Base-by-base conservation (phyloP, 2,113 vertebrate species). In the Channa maculata region DNA sequence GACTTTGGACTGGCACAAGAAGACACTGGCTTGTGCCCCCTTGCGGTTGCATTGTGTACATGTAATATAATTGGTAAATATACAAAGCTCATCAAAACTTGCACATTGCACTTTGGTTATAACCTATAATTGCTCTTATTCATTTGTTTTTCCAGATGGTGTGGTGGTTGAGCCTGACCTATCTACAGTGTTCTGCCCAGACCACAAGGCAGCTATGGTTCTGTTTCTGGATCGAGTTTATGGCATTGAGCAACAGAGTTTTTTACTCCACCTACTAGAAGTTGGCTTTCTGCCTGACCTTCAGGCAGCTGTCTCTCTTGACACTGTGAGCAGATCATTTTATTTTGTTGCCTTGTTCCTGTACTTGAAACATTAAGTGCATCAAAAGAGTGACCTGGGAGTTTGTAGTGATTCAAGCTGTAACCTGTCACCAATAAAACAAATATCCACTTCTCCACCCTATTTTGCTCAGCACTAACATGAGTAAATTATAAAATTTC, bases 181-280 rank as follows among this genome's bases (percentile, higher is more conserved):
- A 91, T 96, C 96, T 64, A 96, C 93, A 15, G 95, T 96, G 67
- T 98, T 99, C 94, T 98, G 96, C 91, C 97, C 97, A 61, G 97
- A 98, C 93, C 97, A 99, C 94, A 98, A 99, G 90, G 96, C 97
- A 86, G 96, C 97, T 80, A 97, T 99, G 97, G 96, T 99, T 89
- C 94, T 99, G 77, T 99, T 99, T 93, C 94, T 99, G 93, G 96
- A 98, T 91, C 94, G 97, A 61, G 97, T 99, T 84, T 99, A 99
- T 83, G 96, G 97, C 66, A 91, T 99, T 67, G 94, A 97, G 85
- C 91, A 95, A 64, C 96, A 96, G 82, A 92, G 92, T 84, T 97
- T 98, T 81, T 95, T 99, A 74, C 92, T 98, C 13, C 95, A 95
- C 58, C 95, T 99, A 24, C 90, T 98, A 9, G 95, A 97, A 92